Conservation (phyloP, 2,797 vertebrate genomes). For the Eupleurogrammus muticus region DNA sequence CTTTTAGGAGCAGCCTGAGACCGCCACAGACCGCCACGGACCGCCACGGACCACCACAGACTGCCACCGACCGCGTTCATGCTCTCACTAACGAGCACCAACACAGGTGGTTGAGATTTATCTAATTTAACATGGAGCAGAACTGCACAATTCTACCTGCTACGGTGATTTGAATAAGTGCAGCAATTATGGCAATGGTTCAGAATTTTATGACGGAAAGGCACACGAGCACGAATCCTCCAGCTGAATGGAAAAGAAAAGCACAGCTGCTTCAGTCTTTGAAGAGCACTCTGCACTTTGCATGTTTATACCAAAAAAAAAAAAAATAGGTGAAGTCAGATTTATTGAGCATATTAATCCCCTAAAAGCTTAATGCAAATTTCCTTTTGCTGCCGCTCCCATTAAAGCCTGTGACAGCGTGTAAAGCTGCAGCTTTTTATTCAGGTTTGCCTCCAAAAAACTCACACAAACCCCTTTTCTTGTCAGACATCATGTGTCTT, state of each 20-base stretch:
- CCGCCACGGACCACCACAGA: not conserved
- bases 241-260: not conserved
- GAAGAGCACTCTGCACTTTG: too few species aligned
- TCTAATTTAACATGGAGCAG: accelerated
- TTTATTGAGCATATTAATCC: too few species aligned
- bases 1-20: slow-evolving; percentile 13
- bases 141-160: not conserved
- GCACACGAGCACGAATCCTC: not conserved
- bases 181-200: not conserved
- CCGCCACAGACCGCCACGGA: not conserved
- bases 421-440: not conserved
- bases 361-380: too few species aligned
- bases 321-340: too few species aligned
- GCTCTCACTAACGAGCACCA: slow-evolving; percentile 1
- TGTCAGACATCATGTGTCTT: too few species aligned
- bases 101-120: slow-evolving; percentile 1
- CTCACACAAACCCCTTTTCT: too few species aligned
- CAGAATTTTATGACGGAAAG: not conserved
- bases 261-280: not conserved
- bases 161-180: not conserved
- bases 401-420: too few species aligned
- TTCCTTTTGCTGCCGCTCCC: not conserved
- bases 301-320: too few species aligned
- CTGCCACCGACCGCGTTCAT: too few species aligned
- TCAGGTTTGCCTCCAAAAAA: not conserved